These are phyloP conservation scores for Meiosimyza platycephala DNA, from an alignment of 2,888 invertebrate genomes.

Conservation along the genomic window DNA sequence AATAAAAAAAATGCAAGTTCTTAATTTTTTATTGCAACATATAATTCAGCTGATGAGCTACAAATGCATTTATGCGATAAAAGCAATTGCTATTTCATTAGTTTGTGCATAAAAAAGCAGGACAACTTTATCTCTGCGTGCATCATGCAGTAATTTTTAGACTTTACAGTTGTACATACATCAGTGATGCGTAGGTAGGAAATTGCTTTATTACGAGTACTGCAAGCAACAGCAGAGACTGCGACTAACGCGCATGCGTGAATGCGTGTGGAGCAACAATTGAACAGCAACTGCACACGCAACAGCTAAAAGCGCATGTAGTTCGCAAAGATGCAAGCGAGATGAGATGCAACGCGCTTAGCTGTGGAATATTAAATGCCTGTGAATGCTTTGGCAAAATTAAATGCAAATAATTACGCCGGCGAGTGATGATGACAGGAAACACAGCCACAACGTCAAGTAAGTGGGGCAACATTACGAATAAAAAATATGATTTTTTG, in stretches of 20 bases:
- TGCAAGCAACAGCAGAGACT: background rate
- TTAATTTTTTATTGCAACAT: too few species aligned
- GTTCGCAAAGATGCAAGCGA: background rate
- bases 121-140: too few species aligned
- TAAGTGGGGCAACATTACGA: too few species aligned
- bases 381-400: conserved; percentile 3
- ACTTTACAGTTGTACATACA: background rate
- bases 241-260: conserved; percentile 10
- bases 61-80: conserved; percentile 2
- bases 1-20: too few species aligned
- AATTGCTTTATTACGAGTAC: conserved; percentile 58
- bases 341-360: background rate
- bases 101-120: background rate
- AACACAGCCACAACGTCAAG: too few species aligned
- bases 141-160: too few species aligned
- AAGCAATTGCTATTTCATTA: background rate
- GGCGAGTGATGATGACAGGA: too few species aligned
- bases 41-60: conserved; percentile 4
- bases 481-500: too few species aligned
- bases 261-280: conserved; percentile 23
- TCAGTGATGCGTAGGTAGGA: conserved; percentile 54
- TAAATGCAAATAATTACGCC: conserved; percentile 17
- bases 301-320: background rate
- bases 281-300: conserved; percentile 23
- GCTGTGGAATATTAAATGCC: conserved; percentile 24